phyloP scores from a whole-genome alignment of 2,113 vertebrate species.

The Laticauda colubrina region DNA sequence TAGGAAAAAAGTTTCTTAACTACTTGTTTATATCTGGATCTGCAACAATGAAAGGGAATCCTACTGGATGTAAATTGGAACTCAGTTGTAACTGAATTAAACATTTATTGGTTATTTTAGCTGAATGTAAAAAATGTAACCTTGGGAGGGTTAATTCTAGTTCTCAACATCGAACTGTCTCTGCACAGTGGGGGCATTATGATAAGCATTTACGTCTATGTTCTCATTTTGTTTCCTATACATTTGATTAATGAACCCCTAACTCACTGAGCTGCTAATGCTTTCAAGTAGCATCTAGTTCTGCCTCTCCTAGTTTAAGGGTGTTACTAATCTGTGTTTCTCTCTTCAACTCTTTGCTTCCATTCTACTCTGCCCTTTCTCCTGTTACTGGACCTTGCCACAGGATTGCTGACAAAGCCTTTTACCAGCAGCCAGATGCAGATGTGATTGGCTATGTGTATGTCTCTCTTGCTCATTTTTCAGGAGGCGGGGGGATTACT shows the following conservation, averaged over 20 bases:
- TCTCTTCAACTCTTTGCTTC: conserved; percentile 73
- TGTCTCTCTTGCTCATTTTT: conserved; percentile 72
- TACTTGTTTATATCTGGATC: background rate
- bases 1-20: accelerated
- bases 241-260: conserved; percentile 2
- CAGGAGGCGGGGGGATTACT: background rate
- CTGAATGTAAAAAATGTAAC: background rate
- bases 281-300: background rate
- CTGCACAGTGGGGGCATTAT: background rate
- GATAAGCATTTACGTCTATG: background rate
- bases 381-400: conserved; percentile 67
- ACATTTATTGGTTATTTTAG: background rate
- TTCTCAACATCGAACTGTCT: background rate
- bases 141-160: background rate
- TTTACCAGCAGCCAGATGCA: conserved; percentile 99
- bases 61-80: background rate
- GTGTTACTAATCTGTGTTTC: conserved; percentile 78
- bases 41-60: background rate
- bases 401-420: conserved; percentile 99
- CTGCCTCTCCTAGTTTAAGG: conserved; percentile 53
- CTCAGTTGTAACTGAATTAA: background rate
- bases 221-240: background rate
- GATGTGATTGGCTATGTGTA: conserved; percentile 98
- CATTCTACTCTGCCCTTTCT: conserved; percentile 65
- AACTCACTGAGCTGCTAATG: accelerated